Base-by-base conservation (phyloP, 2,797 vertebrate species). In the Pelodytes ibericus region DNA sequence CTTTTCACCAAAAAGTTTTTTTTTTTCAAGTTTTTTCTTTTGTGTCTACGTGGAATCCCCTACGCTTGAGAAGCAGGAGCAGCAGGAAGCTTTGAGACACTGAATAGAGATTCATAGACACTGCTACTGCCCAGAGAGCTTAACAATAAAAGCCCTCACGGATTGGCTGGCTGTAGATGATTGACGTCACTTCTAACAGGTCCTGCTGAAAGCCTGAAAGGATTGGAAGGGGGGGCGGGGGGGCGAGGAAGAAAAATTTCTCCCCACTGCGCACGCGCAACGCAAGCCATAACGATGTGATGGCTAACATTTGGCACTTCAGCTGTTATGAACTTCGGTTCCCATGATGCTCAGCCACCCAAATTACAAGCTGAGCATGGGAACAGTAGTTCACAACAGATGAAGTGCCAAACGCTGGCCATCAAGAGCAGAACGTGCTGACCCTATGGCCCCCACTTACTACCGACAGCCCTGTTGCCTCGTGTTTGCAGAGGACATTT, bases 101-200 rank as follows among this genome's bases (percentile, higher is more conserved):
- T 96, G 95, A 96, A 94, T 95, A 93, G 94, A 94, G 92, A 94
- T 94, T 94, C 93, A 88, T 90, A 93, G 93, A 92, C 89, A 87
- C 85, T 88, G 90, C 91, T 91, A 86, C 87, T 91, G 91, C 94
- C 93, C 91, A 90, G 90, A 83, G 93, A 93, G 94, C 93, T 87
- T 87, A 94, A 96, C 95, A 95, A 95, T 94, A 89, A 91, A 88
- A 89, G 82, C 77, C 87, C 85, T 74, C 80, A 90, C 91, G 93
- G 91, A 96, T 97, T 98, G 96, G 96, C 94, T 90, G 88, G 83
- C 82, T 84, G 87, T 76, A 77, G 10, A 82, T 92, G 88, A 85
- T 92, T 93, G 92, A 96, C 95, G 95, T 96, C 95, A 94, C 92
- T 82, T 82, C 89, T 95, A 94, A 96, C 95, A 94, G 90, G 89